Evolutionary conservation across 2,888 invertebrate genomes (phyloP).

Genomic region (Acleris cristana): DNA sequence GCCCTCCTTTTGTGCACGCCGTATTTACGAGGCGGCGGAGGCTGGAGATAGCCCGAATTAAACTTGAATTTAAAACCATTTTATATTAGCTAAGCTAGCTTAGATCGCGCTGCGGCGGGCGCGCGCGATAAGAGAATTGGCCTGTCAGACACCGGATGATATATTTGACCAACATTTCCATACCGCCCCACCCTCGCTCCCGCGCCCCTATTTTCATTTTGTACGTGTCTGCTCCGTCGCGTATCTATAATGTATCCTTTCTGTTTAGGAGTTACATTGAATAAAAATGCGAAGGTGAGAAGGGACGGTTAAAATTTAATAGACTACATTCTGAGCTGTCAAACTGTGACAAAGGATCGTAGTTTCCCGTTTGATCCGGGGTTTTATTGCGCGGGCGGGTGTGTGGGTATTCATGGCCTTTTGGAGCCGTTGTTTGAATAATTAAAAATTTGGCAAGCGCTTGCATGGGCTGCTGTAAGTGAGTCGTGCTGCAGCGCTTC

Average conservation of each 20-base stretch:
- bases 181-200: constrained; percentile 77
- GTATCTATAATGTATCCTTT: constrained; percentile 80
- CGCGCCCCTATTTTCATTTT: constrained; percentile 81
- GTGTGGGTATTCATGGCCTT: constrained; percentile 48
- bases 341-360: constrained; percentile 56
- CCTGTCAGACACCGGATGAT: constrained; percentile 94
- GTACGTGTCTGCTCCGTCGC: constrained; percentile 80
- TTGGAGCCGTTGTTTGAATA: constrained; percentile 58
- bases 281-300: constrained; percentile 73
- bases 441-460: constrained; percentile 50
- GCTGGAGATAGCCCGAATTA: constrained; percentile 82
- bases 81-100: constrained; percentile 84
- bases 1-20: constrained; percentile 73
- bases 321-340: constrained; percentile 67
- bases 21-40: constrained; percentile 70
- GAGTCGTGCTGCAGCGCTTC: constrained; percentile 19
- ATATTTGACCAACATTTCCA: constrained; percentile 96
- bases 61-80: constrained; percentile 84
- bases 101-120: constrained; percentile 83
- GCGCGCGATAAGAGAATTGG: constrained; percentile 93
- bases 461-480: constrained; percentile 26
- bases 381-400: constrained; percentile 45
- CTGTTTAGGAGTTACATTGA: constrained; percentile 77
- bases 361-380: constrained; percentile 44
- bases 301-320: constrained; percentile 73